Base-by-base conservation (phyloP, 2,797 vertebrate genomes). In the Kryptolebias ocellatus region DNA sequence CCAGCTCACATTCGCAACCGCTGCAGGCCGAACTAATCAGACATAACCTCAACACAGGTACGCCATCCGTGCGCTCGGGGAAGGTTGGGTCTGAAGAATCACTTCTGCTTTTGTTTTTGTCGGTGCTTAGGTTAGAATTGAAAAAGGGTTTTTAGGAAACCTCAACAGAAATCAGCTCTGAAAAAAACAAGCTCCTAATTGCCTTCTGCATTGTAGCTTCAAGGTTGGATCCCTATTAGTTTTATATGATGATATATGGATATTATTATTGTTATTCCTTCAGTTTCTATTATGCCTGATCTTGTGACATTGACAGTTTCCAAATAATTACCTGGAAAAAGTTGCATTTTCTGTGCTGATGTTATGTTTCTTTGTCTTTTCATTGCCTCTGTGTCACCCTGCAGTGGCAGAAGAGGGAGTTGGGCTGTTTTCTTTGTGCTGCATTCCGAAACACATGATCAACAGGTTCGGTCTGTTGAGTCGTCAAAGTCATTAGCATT, bases 11-110 rank as follows among this genome's bases (percentile, higher is more conserved):
- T 2, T 88, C 93, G 0, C 97, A 97, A 85, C 88, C 72, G 1
- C 85, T 98, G 75, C 98, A 99, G 92, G 94, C 96, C 67, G 96
- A 97, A 67, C 92, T 99, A 67, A 93, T 99, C 20, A 91, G 90
- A 60, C 96, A 94, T 70, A 99, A 98, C 88, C 93, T 91, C 68
- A 95, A 91, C 82, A 96, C 93, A 76, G 97, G 97, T 92, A 80
- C 1, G 44, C 60, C 70, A 29, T 18, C 10, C 11, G 3, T 46
- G 4, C 6, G 0, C n/a, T 4, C 18, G 28, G 10, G 3, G 0
- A 24, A 24, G 20, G 20, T 24, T 24, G 20, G 5, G 4, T 59
- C 28, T 50, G n/a, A 68, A n/a, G 24, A 7, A 39, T 12, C 39
- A 42, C 11, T 42, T 42, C 11, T 42, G 39, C 3, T 42, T 42